phyloP scores from a whole-genome alignment of 2,888 invertebrate genomes.

The Tachina grossa region DNA sequence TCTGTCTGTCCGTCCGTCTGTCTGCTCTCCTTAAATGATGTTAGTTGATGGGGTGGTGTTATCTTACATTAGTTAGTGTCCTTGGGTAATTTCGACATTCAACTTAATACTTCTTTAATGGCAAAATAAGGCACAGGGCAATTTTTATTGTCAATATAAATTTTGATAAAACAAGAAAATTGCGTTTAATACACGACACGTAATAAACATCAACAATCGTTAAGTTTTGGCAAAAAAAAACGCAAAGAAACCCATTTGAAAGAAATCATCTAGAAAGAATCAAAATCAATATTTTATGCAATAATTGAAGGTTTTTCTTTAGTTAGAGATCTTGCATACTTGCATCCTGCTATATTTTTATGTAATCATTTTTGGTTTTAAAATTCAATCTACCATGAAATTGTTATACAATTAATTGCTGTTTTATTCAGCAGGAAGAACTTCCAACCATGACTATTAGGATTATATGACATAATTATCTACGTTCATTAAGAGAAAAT shows the following conservation, averaged over 20 bases:
- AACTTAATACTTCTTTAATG: conserved; percentile 66
- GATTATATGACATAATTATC: too few relatives aligned
- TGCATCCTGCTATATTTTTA: background rate
- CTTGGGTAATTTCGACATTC: conserved; percentile 59
- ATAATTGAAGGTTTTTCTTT: background rate
- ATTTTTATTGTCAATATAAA: conserved; percentile 72
- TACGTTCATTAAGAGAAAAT: too few relatives aligned
- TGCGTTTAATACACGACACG: conserved; percentile 65
- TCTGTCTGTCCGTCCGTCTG: too few relatives aligned
- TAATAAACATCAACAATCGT: conserved; percentile 71
- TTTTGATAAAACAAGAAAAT: conserved; percentile 71
- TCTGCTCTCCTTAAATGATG: conserved; percentile 69
- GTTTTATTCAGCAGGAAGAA: background rate
- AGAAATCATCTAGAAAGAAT: background rate
- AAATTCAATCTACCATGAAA: background rate
- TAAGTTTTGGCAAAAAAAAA: conserved; percentile 20
- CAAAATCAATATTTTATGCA: conserved; percentile 39
- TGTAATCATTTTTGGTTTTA: background rate
- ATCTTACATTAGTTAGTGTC: conserved; percentile 41
- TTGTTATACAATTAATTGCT: background rate
- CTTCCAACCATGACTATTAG: background rate
- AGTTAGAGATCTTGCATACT: background rate
- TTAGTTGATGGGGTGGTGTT: conserved; percentile 12
- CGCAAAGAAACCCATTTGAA: background rate
- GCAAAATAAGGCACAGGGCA: conserved; percentile 45